Percentiles rank a stretch among this genome's conserved stretches.
phyloP scores from a whole-genome alignment of 1,140 invertebrate species.

The Drosophila punjabiensis region DNA sequence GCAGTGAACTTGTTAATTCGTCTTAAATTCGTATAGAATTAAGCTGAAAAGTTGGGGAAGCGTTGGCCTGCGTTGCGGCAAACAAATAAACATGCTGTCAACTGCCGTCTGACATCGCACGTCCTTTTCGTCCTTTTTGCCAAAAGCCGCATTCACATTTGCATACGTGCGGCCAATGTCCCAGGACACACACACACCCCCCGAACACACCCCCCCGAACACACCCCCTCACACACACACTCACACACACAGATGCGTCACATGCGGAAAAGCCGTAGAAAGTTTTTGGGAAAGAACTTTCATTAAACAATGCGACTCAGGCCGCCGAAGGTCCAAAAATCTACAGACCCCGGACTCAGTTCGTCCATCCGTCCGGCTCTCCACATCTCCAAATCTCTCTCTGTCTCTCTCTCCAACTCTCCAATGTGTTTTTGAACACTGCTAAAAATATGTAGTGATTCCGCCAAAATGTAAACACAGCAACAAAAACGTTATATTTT shows the following conservation, averaged over 20 bases:
- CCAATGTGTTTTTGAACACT: neutral
- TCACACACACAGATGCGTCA: conserved; percentile 30
- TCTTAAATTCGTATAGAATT: neutral
- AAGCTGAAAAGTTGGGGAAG: conserved; percentile 7
- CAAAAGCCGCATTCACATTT: conserved; percentile 65
- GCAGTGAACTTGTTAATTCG: conserved; percentile 4
- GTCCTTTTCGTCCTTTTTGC: conserved; percentile 14
- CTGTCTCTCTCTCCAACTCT: neutral
- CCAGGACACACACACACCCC: conserved; percentile 58
- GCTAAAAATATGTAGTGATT: neutral
- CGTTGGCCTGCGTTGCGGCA: conserved; percentile 37
- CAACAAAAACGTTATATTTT: neutral
- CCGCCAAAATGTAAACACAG: neutral
- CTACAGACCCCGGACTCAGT: conserved; percentile 8
- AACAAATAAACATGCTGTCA: conserved; percentile 84
- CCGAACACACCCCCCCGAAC: conserved; percentile 42
- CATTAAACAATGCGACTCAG: conserved; percentile 80
- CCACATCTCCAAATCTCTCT: neutral
- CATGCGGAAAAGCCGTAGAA: conserved; percentile 48
- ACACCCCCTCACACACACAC: conserved; percentile 1
- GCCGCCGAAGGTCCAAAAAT: conserved; percentile 52
- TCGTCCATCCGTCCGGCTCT: neutral
- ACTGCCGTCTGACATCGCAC: conserved; percentile 80
- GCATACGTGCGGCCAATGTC: conserved; percentile 79
- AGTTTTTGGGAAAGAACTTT: conserved; percentile 82